A percentile compares a stretch with the other conserved stretches of the same genome.
Conservation (phyloP, 2,797 vertebrate species). For the Allenopithecus nigroviridis region DNA sequence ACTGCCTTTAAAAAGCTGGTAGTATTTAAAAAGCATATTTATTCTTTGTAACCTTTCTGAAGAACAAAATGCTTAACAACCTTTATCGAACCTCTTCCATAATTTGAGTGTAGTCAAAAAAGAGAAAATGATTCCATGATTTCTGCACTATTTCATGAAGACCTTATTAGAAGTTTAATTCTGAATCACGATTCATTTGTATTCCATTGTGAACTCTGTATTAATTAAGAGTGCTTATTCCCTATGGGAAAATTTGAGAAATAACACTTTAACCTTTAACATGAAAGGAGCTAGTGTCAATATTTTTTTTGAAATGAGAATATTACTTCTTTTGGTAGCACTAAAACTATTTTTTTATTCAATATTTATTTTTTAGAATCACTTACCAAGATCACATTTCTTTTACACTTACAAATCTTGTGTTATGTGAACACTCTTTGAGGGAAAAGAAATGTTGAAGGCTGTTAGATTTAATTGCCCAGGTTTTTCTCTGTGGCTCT, state of each 20-base stretch:
- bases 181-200: conserved; percentile 1
- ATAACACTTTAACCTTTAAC: not conserved
- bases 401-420: not conserved
- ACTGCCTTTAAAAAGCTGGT: not conserved
- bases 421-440: not conserved
- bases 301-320: not conserved
- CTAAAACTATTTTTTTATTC: not conserved
- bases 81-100: not conserved
- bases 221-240: not conserved
- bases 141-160: conserved; percentile 60
- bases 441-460: not conserved
- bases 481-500: not conserved
- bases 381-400: not conserved
- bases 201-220: not conserved
- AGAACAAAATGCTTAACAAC: not conserved
- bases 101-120: conserved; percentile 51
- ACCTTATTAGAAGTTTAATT: conserved; percentile 61
- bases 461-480: not conserved
- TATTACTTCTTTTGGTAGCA: not conserved
- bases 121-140: conserved; percentile 60
- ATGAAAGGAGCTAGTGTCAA: not conserved
- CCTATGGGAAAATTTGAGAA: not conserved
- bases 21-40: conserved; percentile 27
- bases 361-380: not conserved
- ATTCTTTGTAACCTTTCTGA: conserved; percentile 44